Evolutionary conservation across 2,113 vertebrate genomes (phyloP), one percentile per base, ranked within the genome.

Genomic region (Ariopsis seemanni): DNA sequence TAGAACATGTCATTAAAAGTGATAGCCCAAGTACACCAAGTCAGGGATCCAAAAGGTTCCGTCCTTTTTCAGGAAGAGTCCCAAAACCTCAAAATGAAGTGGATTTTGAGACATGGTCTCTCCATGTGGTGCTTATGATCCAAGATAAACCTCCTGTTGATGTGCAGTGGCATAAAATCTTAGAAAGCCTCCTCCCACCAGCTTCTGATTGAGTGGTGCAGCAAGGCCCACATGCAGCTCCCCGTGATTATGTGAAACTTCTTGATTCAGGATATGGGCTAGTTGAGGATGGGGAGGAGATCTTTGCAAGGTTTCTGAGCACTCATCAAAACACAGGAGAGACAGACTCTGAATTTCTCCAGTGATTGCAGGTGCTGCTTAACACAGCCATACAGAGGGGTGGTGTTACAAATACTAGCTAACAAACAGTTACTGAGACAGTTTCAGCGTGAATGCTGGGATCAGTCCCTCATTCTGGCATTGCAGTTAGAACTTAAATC

Each of bases 161-260:
- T 60, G 27, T 84, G 17, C 88, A 89, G 22, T 17, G 82, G 30
- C 11, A 25, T 9, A 89, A 82, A 5, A 89, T 89, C 7, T 5
- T 90, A 82, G 83, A 90, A 69, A 90, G 86, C 12, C 78, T 90
- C 7, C 82, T 83, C 48, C 86, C 63, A 52, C 82, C 89, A n/a
- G 79, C 88, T 62, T 85, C 53, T 55, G 53, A 84, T 58, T 69
- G 80, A 48, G 52, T 71, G 7, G 55, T 50, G 8, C 82, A 84
- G 7, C 63, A 71, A 27, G 82, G 82, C 25, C 82, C 50, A 71
- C 1, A 71, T 67, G 77, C 84, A 79, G 12, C 60, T 15, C 80
- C 74, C 11, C 1, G 53, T 53, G 86, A 88, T 15, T 88, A 88
- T 52, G 78, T 90, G 5, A 90, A 83, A 62, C 50, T 90, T 12